These are phyloP conservation scores for Percina caprodes DNA, from an alignment of 2,113 vertebrate genomes.

Conservation along the genomic window DNA sequence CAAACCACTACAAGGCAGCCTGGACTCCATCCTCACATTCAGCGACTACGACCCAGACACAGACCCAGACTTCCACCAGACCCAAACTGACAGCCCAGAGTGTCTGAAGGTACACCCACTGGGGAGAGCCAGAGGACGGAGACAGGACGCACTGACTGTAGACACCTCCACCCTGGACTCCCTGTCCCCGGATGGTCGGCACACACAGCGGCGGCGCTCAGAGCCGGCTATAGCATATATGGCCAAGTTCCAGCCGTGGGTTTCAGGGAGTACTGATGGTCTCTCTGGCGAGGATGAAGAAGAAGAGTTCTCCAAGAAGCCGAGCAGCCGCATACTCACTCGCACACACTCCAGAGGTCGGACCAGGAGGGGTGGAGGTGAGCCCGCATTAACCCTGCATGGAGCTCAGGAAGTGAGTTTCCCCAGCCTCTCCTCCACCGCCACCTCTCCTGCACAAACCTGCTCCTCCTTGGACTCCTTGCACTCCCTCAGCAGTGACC, in stretches of 20 bases:
- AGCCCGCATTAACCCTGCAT: background rate
- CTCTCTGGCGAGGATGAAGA: slow-evolving; percentile 70
- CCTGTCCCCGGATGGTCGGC: slow-evolving; percentile 56
- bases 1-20: slow-evolving; percentile 88
- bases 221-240: slow-evolving; percentile 87
- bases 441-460: slow-evolving; percentile 86
- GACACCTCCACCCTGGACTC: slow-evolving; percentile 54
- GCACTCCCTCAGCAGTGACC: slow-evolving; percentile 76
- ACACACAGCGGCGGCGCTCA: slow-evolving; percentile 84
- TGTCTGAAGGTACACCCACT: background rate
- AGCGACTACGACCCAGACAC: slow-evolving; percentile 89
- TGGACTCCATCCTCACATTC: slow-evolving; percentile 92
- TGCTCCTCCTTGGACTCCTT: slow-evolving; percentile 83
- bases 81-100: background rate
- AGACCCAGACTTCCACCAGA: slow-evolving; percentile 37
- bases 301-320: slow-evolving; percentile 58
- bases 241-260: slow-evolving; percentile 47
- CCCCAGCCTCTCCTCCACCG: slow-evolving; percentile 88
- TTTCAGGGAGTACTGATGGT: slow-evolving; percentile 79
- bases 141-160: background rate
- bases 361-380: background rate
- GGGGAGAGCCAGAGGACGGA: slow-evolving; percentile 58
- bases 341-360: background rate
- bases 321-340: background rate
- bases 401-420: slow-evolving; percentile 82